Evolutionary conservation across 2,888 invertebrate genomes (phyloP).

Genomic region (Adela reaumurella): DNA sequence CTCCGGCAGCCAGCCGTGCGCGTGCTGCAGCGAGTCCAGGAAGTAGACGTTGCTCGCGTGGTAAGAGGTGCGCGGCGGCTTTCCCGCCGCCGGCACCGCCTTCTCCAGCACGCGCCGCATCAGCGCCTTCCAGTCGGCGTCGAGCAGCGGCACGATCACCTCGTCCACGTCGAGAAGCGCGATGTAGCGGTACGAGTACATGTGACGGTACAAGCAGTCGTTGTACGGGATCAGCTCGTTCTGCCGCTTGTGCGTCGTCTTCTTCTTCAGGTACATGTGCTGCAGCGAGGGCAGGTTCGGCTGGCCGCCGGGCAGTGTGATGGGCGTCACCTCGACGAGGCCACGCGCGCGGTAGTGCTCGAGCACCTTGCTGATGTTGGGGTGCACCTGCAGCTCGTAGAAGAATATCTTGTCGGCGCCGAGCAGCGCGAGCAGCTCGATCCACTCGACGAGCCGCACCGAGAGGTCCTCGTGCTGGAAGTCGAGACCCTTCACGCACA

Average conservation of each 20-base stretch:
- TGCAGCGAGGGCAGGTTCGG: conserved; percentile 87
- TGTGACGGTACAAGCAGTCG: conserved; percentile 90
- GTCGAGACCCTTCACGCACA: conserved; percentile 91
- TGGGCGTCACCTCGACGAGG: conserved; percentile 70
- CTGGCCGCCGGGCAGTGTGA: conserved; percentile 84
- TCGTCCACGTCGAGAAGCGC: conserved; percentile 93
- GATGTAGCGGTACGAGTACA: conserved; percentile 86
- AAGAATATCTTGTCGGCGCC: conserved; percentile 92
- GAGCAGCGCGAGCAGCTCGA: conserved; percentile 78
- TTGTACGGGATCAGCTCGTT: conserved; percentile 96
- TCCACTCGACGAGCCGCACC: conserved; percentile 89
- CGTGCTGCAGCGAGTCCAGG: conserved; percentile 80
- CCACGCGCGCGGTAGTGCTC: conserved; percentile 63
- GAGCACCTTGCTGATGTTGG: conserved; percentile 83
- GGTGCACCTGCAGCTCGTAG: conserved; percentile 88
- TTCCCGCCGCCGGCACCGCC: conserved; percentile 50
- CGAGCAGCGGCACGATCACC: conserved; percentile 85
- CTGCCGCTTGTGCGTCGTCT: conserved; percentile 89
- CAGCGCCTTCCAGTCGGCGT: conserved; percentile 70
- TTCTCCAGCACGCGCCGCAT: conserved; percentile 70
- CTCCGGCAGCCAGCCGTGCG: conserved; percentile 75
- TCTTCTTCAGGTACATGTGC: conserved; percentile 85
- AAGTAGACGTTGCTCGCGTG: conserved; percentile 92
- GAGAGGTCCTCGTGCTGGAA: conserved; percentile 90
- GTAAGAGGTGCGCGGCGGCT: conserved; percentile 67